Base-by-base conservation (phyloP, 2,797 vertebrate species). In the Hydrophis major region DNA sequence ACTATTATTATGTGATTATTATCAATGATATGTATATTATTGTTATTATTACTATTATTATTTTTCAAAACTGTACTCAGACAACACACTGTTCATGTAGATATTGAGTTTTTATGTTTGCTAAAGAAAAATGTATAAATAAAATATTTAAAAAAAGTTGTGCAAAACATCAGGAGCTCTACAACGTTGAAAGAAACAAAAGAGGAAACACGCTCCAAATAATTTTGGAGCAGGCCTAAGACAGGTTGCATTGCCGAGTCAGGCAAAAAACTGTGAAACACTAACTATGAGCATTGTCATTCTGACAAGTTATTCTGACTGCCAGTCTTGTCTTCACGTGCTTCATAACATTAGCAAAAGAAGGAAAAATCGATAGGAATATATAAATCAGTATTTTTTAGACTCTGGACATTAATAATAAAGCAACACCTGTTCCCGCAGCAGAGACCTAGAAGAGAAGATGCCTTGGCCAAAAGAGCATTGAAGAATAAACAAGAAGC, bases 121-220 rank as follows among this genome's bases (percentile, higher is more conserved):
- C 53, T 55, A 55, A 55, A 55, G 53, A 55, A 55, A 55, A 55
- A 55, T 13, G 53, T 55, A 55, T 55, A 55, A 55, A 55, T 55
- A 55, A 55, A 11, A 12, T 55, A 55, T 55, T 47, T 0, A 2
- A 2, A 55, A 53, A 55, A 55, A 55, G 95, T 95, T 96, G 96
- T 96, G 95, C 96, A 95, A 95, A 97, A 96, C 96, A 96, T 90
- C 95, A 96, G 96, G 96, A 97, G 94, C 93, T 14, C 6, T 6
- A 78, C 55, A 90, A 94, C 90, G 94, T 69, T 92, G 94, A 91
- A 95, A 96, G 96, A 97, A 98, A 96, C 94, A 97, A 97, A 97
- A 97, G 97, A 98, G 97, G 98, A 98, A 98, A 94, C 63, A 55
- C 94, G 89, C 91, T 91, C 93, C 96, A 94, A 97, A 94, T 98